Evolutionary conservation across 2,888 invertebrate species (phyloP).

Genomic region (Megalurothrips usitatus): DNA sequence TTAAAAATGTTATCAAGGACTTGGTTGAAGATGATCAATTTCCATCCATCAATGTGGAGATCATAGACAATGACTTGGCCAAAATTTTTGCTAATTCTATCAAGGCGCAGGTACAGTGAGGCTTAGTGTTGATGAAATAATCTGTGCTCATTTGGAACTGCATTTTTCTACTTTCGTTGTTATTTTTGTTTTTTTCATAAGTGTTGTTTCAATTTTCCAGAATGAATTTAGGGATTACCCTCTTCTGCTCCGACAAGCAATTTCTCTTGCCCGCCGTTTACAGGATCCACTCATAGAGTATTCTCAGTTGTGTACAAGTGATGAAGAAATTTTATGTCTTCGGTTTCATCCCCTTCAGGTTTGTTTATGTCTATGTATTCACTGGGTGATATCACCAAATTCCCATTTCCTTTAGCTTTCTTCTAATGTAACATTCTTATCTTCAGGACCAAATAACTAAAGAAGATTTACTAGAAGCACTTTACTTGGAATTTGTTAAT

Average conservation of each 20-base stretch:
- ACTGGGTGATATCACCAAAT: background rate
- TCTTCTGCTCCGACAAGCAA: constrained; percentile 80
- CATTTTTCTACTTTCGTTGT: constrained; percentile 30
- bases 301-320: constrained; percentile 90
- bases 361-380: constrained; percentile 29
- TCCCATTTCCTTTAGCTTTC: background rate
- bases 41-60: constrained; percentile 80
- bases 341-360: constrained; percentile 79
- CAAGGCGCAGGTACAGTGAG: constrained; percentile 60
- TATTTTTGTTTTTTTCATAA: background rate
- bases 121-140: background rate
- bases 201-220: constrained; percentile 32
- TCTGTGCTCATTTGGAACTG: background rate
- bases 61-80: constrained; percentile 89
- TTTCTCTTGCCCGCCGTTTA: constrained; percentile 84
- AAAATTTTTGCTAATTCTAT: constrained; percentile 89
- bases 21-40: constrained; percentile 80
- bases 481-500: constrained; percentile 76
- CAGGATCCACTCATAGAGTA: constrained; percentile 97
- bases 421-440: background rate
- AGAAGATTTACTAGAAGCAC: constrained; percentile 57
- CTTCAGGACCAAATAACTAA: constrained; percentile 3
- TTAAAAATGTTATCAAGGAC: constrained; percentile 67
- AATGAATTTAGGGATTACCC: constrained; percentile 90
- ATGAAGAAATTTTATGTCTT: constrained; percentile 94